A percentile compares a stretch with the other conserved stretches of the same genome.
phyloP scores from a whole-genome alignment of 2,888 invertebrate genomes.

The Tetragonisca angustula region DNA sequence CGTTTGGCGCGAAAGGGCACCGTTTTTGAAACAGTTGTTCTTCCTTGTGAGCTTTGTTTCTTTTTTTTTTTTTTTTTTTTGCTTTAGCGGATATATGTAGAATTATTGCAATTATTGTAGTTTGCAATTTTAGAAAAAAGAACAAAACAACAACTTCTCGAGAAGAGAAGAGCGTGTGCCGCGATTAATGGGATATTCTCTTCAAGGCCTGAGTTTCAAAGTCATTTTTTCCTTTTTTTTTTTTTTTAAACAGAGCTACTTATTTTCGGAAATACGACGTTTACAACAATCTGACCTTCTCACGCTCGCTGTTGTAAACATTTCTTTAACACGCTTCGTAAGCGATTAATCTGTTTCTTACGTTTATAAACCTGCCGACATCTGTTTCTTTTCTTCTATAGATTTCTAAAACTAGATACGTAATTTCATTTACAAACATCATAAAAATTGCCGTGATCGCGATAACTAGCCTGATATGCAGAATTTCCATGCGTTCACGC shows the following conservation, averaged over 20 bases:
- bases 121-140: not conserved
- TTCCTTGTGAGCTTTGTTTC: not conserved
- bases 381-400: not conserved
- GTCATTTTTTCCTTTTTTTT: not conserved
- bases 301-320: not conserved
- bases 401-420: not conserved
- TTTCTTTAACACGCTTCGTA: not conserved
- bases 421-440: not conserved
- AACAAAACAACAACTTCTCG: not conserved
- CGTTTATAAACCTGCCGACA: not conserved
- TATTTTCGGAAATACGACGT: conserved; percentile 3
- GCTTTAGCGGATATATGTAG: not conserved
- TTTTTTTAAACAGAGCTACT: not conserved
- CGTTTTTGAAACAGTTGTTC: not conserved
- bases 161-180: not conserved
- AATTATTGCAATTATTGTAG: not conserved
- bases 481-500: not conserved
- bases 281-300: conserved; percentile 1
- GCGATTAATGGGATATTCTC: not conserved
- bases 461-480: no score
- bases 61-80: not conserved
- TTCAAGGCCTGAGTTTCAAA: not conserved
- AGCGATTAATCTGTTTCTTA: not conserved
- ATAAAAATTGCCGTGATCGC: not conserved
- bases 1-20: not conserved